These are phyloP conservation scores for Pyrgus malvae DNA, from an alignment of 2,888 invertebrate genomes.

Conservation along the genomic window DNA sequence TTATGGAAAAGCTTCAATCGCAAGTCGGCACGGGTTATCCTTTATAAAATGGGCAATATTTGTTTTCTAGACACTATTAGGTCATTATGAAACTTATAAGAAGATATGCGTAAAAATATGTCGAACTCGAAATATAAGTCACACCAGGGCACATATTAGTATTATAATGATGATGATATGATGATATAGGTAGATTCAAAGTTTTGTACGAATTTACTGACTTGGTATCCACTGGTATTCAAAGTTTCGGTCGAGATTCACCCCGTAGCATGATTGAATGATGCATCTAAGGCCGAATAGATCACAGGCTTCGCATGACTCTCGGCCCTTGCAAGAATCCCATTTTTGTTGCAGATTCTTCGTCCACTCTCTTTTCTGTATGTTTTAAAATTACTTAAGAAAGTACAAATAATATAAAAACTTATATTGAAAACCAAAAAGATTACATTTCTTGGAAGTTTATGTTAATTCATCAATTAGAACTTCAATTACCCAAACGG, in stretches of 20 bases:
- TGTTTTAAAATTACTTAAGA: too few species aligned
- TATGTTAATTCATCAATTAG: too few species aligned
- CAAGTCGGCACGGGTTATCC: conserved; percentile 9
- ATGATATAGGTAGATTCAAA: background rate
- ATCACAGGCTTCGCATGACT: conserved; percentile 53
- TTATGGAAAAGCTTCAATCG: conserved; percentile 6
- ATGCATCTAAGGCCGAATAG: conserved; percentile 59
- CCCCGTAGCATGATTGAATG: conserved; percentile 65
- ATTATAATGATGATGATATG: too few species aligned
- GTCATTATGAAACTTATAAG: background rate
- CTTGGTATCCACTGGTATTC: conserved; percentile 74
- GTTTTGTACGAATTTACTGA: background rate
- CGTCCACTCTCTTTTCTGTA: conserved; percentile 64
- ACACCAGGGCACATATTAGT: too few species aligned
- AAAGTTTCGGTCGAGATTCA: conserved; percentile 72
- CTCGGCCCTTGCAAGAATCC: conserved; percentile 58
- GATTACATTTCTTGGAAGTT: too few species aligned
- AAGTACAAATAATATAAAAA: too few species aligned
- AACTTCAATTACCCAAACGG: too few species aligned
- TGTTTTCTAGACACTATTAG: background rate
- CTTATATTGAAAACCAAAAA: too few species aligned
- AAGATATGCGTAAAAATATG: conserved; percentile 3
- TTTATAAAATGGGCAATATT: conserved; percentile 2
- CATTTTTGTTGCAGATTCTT: conserved; percentile 70
- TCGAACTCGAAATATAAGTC: background rate